Base-by-base conservation (phyloP, 2,888 invertebrate genomes). In the Plebejus anna region DNA sequence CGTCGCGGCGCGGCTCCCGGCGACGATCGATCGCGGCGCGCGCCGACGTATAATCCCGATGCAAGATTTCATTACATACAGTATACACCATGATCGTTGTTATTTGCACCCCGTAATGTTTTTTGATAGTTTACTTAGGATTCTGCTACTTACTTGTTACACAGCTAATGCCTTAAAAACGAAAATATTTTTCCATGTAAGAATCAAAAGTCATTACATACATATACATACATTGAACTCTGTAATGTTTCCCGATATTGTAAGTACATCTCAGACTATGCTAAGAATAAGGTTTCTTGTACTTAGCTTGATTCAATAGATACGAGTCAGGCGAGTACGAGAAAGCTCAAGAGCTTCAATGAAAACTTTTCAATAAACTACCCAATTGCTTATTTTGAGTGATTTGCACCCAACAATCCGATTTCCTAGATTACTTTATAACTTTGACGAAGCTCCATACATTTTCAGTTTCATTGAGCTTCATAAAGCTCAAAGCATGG, bases 91-190 rank as follows among this genome's bases (percentile, higher is more conserved):
- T 92, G 89, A 92, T 92, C 90, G 90, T 91, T 90, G 89, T 90
- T 92, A 92, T 94, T 93, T 93, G 91, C 92, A 93, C 93, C 91
- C 92, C 88, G 90, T 92, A 90, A 92, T 91, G 91, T 90, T 91
- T 91, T 91, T 91, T 89, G 88, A 91, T 91, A 90, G 90, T 90
- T 90, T 89, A 87, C 90, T 89, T 88, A 89, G 88, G 89, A 84
- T 83, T 78, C 79, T 78, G 28, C 61, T 32, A 61, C 61, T 36
- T 32, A 61, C 61, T 36, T 66, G 36, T 36, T 36, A 13, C 11
- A 4, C 28, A 66, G 66, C 32, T 32, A 61, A 28, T 2, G 22
- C 13, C 32, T 36, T 66, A 4, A 13, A 66, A 36, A 32, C 36
- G 32, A 36, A 32, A 32, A 66, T 11, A 9, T 32, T 5, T 9